A percentile compares a stretch with the other conserved stretches of the same genome.
phyloP scores from a whole-genome alignment of 2,113 vertebrate species.

The Furnarius figulus region DNA sequence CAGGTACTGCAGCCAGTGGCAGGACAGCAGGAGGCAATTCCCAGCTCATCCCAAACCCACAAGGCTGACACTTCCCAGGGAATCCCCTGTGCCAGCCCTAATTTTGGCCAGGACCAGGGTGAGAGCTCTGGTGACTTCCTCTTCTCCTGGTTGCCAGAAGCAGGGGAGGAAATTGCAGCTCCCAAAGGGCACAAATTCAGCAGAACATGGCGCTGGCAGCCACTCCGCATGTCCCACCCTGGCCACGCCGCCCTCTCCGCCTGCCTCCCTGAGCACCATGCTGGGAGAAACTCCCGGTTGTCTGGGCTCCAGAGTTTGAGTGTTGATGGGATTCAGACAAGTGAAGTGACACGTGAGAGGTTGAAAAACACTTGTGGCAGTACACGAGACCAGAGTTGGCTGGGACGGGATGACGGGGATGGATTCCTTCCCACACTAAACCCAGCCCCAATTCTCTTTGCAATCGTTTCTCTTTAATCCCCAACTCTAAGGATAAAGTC shows the following conservation, averaged over 20 bases:
- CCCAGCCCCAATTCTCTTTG: not conserved
- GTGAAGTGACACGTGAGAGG: not conserved
- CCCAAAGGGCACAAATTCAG: not conserved
- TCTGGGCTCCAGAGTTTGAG: fast-evolving
- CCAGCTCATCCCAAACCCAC: not conserved
- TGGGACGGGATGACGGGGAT: not conserved
- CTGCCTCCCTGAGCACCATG: not conserved
- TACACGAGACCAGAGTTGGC: fast-evolving
- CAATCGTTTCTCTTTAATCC: not conserved
- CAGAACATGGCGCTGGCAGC: not conserved
- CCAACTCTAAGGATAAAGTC: not conserved
- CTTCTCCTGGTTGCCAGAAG: not conserved
- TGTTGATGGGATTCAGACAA: not conserved
- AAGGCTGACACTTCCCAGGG: not conserved
- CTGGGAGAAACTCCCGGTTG: fast-evolving
- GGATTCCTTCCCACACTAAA: not conserved
- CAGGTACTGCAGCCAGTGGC: fast-evolving
- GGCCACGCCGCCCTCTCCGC: not conserved
- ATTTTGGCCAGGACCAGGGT: not conserved
- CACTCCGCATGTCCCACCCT: not conserved
- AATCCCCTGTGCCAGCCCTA: not conserved
- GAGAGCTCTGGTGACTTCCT: not conserved
- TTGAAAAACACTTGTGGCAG: not conserved
- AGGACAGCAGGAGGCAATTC: not conserved
- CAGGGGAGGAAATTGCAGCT: not conserved